Evolutionary conservation across 2,113 vertebrate genomes (phyloP).

Genomic region (Pterocles burchelli): DNA sequence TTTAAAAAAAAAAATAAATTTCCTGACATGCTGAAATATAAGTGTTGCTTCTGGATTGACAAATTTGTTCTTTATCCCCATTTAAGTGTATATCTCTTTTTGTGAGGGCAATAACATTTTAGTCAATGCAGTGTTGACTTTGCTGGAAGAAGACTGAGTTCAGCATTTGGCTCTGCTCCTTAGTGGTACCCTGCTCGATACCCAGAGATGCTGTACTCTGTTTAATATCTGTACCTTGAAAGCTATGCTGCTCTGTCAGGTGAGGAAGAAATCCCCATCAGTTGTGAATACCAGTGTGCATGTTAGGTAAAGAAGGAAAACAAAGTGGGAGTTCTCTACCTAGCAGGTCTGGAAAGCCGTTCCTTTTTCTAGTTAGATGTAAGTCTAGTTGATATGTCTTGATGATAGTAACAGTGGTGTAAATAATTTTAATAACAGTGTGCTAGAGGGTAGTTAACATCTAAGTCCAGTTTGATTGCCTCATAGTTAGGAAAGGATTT

Average conservation of each 20-base stretch:
- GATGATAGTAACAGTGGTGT: neutral
- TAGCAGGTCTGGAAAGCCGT: neutral
- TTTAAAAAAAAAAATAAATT: neutral
- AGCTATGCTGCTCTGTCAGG: neutral
- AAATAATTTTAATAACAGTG: conserved; percentile 29
- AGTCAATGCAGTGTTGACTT: neutral
- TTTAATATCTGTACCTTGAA: neutral
- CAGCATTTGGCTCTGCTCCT: neutral
- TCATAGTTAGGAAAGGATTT: neutral
- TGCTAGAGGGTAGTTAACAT: neutral
- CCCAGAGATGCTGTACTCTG: neutral
- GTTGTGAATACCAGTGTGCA: neutral
- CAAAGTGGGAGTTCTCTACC: neutral
- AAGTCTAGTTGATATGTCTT: neutral
- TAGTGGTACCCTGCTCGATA: neutral
- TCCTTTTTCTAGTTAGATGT: neutral
- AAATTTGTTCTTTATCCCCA: neutral
- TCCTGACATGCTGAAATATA: neutral
- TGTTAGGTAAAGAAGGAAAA: neutral
- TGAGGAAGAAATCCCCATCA: neutral
- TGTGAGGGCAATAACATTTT: neutral
- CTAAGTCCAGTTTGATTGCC: neutral
- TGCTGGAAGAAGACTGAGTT: neutral
- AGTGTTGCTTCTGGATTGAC: neutral
- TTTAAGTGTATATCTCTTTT: neutral